These are phyloP conservation scores for Ochotona princeps DNA, from an alignment of 2,113 vertebrate species.

Conservation along the genomic window DNA sequence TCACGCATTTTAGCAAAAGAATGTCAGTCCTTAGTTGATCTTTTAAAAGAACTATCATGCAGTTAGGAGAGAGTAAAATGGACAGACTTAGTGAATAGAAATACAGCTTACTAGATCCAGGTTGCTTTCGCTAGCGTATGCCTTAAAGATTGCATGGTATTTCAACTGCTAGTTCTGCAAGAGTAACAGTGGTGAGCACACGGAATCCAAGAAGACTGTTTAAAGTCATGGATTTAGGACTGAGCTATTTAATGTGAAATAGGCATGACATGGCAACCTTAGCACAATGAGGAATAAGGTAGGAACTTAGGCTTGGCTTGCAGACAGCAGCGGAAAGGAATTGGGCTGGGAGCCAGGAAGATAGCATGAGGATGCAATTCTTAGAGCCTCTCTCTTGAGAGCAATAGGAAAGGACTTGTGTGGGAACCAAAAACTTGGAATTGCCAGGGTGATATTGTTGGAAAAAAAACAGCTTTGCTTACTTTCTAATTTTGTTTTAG, in stretches of 20 bases:
- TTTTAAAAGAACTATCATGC: not conserved
- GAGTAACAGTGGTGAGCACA: not conserved
- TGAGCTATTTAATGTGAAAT: not conserved
- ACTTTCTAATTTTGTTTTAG: not conserved
- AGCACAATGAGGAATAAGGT: not conserved
- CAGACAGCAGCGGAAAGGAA: not conserved
- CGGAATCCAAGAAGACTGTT: not conserved
- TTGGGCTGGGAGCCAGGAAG: not conserved
- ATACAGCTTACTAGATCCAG: not conserved
- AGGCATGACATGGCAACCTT: not conserved
- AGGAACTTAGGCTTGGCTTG: not conserved
- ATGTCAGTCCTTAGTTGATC: not conserved
- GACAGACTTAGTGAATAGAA: not conserved
- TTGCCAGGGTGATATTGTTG: not conserved
- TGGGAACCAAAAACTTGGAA: not conserved
- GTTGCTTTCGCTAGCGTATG: not conserved
- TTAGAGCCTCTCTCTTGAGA: not conserved
- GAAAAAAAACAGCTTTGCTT: not conserved
- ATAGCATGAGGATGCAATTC: not conserved
- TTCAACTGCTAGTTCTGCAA: constrained; percentile 4
- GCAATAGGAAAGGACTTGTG: not conserved
- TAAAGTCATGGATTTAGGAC: not conserved
- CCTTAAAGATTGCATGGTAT: not conserved
- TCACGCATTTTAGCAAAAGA: too few relatives aligned
- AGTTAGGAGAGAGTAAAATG: not conserved